A percentile compares a stretch with the other conserved stretches of the same genome.
Conservation (phyloP, 2,113 vertebrate species). For the Puma concolor region DNA sequence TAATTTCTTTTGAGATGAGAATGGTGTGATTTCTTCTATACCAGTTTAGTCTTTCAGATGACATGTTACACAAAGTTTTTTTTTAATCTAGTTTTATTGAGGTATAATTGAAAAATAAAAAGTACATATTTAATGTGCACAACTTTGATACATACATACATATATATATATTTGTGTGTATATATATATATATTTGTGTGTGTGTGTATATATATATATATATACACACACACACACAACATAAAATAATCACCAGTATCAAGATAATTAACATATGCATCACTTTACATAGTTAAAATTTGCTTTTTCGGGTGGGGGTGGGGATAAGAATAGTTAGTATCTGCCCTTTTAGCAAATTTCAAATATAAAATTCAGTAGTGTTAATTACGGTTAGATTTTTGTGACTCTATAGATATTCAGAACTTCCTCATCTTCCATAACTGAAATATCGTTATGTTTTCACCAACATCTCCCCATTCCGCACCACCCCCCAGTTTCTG, state of each 20-base stretch:
- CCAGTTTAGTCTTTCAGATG: neutral
- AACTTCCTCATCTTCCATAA: neutral
- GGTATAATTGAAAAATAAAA: neutral
- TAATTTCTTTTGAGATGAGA: neutral
- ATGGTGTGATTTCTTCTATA: neutral
- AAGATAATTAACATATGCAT: neutral
- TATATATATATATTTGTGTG: too few relatives aligned
- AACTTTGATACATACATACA: too few relatives aligned
- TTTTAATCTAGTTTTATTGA: neutral
- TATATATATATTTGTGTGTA: too few relatives aligned
- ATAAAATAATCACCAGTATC: neutral
- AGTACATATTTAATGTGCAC: neutral
- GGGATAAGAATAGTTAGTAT: neutral
- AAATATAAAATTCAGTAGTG: neutral
- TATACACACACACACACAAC: fast-evolving
- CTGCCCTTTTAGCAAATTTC: neutral
- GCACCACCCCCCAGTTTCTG: neutral
- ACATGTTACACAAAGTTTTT: neutral
- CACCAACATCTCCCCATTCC: neutral
- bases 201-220: too few relatives aligned
- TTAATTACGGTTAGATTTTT: neutral
- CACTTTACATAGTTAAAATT: neutral
- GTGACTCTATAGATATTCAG: neutral
- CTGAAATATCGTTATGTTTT: neutral
- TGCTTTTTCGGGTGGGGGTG: neutral